phyloP scores from a whole-genome alignment of 2,113 vertebrate species.

The Miniopterus natalensis region DNA sequence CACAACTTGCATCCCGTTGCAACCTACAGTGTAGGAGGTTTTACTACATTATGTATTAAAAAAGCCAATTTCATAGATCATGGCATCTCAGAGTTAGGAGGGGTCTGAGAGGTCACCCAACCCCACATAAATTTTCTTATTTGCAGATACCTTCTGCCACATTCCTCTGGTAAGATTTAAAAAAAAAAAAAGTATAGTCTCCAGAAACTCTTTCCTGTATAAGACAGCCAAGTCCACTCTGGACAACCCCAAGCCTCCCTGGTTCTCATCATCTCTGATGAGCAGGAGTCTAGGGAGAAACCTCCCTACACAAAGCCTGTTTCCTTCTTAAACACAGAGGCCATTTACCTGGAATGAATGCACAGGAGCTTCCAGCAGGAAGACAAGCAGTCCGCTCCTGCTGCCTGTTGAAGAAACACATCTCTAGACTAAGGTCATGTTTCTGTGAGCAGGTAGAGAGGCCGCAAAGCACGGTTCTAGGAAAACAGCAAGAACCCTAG shows the following conservation, averaged over 20 bases:
- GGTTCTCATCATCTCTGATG: background rate
- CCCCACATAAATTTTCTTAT: slow-evolving; percentile 6
- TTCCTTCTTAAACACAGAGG: background rate
- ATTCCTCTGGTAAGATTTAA: background rate
- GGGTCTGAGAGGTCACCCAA: background rate
- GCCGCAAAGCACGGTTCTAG: background rate
- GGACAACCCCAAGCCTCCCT: background rate
- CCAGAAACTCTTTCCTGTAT: background rate
- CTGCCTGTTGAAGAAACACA: background rate
- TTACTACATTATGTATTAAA: background rate
- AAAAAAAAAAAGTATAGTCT: background rate
- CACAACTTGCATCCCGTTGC: background rate
- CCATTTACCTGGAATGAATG: background rate
- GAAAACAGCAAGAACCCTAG: background rate
- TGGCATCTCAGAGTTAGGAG: slow-evolving; percentile 54
- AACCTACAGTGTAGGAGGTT: slow-evolving; percentile 16
- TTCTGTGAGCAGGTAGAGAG: background rate
- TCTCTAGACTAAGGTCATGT: background rate
- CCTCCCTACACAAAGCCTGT: background rate
- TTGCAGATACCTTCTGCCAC: background rate
- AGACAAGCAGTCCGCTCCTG: background rate
- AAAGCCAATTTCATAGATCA: slow-evolving; percentile 61
- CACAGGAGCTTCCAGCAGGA: background rate
- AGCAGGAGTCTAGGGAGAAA: background rate
- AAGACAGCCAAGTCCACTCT: slow-evolving; percentile 8